Percentiles rank a stretch among this genome's conserved stretches.
These are phyloP conservation scores for Goniozus legneri DNA, from an alignment of 1,140 invertebrate species.

Conservation along the genomic window DNA sequence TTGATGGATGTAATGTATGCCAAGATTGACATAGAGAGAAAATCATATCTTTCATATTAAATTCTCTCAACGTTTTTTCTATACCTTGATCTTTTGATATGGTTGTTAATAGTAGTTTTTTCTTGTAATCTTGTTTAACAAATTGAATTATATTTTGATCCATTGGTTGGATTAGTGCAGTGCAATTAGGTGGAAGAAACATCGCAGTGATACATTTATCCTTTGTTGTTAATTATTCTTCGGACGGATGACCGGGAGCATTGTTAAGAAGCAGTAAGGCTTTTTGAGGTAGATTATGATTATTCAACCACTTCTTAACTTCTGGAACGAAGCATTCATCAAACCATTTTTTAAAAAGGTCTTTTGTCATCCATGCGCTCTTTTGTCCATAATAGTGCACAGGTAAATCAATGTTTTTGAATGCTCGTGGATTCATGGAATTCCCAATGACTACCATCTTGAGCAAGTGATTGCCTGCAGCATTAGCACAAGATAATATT, in stretches of 20 bases:
- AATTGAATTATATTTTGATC: slow-evolving; percentile 47
- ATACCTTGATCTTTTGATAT: too few species aligned
- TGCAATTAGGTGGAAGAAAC: slow-evolving; percentile 45
- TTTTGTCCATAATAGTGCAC: not conserved
- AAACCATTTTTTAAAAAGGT: not conserved
- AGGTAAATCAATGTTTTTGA: slow-evolving; percentile 10
- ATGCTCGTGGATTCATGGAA: slow-evolving; percentile 9
- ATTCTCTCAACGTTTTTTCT: too few species aligned
- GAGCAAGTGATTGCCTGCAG: slow-evolving; percentile 3
- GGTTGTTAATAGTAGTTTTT: too few species aligned
- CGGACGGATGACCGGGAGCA: slow-evolving; percentile 34
- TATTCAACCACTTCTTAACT: slow-evolving; percentile 19
- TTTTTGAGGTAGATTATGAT: not conserved
- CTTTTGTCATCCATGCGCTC: not conserved
- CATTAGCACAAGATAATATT: slow-evolving; percentile 24
- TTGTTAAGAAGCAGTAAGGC: slow-evolving; percentile 3
- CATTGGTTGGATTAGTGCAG: slow-evolving; percentile 43
- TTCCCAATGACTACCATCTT: slow-evolving; percentile 10
- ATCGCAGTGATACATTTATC: slow-evolving; percentile 41
- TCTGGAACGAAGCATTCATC: not conserved
- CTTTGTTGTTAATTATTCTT: slow-evolving; percentile 39
- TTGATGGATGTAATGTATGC: too few species aligned
- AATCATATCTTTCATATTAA: too few species aligned
- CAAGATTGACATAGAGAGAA: too few species aligned
- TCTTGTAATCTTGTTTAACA: slow-evolving; percentile 31